These are phyloP conservation scores for Rousettus leschenaultii DNA, from an alignment of 2,113 vertebrate species.

Conservation along the genomic window DNA sequence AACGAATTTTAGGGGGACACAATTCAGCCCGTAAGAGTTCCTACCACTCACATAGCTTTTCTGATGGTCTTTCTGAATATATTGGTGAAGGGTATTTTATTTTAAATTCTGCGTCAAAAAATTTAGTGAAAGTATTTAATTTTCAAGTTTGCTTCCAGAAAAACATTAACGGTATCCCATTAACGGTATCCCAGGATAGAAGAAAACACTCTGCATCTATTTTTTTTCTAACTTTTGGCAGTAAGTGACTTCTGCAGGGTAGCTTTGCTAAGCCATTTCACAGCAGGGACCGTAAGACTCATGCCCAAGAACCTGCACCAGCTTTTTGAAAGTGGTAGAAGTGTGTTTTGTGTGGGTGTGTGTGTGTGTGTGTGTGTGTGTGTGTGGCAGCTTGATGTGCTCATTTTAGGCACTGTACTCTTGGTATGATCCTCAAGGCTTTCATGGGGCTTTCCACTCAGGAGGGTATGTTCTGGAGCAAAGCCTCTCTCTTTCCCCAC, in stretches of 20 bases:
- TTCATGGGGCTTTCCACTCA: neutral
- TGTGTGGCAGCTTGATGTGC: conserved; percentile 26
- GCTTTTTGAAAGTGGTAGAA: neutral
- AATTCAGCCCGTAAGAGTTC: neutral
- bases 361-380: neutral
- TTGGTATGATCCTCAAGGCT: neutral
- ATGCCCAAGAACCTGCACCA: neutral
- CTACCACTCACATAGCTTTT: neutral
- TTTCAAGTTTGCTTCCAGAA: conserved; percentile 13
- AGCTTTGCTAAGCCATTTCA: neutral
- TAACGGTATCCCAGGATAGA: conserved; percentile 11
- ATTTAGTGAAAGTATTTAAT: conserved; percentile 3
- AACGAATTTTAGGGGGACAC: neutral
- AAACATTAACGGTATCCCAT: neutral
- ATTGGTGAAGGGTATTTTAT: neutral
- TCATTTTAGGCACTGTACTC: neutral
- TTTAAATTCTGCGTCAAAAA: conserved; percentile 37
- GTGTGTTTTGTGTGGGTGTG: neutral
- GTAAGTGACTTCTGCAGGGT: neutral
- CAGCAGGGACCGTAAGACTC: neutral
- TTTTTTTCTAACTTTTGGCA: conserved; percentile 50
- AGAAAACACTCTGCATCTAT: conserved; percentile 14
- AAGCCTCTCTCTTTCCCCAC: neutral
- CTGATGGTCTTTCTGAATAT: neutral
- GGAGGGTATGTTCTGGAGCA: neutral